These are phyloP conservation scores for Pseudomyrmex cubaensis DNA, from an alignment of 1,140 invertebrate species.

Conservation along the genomic window DNA sequence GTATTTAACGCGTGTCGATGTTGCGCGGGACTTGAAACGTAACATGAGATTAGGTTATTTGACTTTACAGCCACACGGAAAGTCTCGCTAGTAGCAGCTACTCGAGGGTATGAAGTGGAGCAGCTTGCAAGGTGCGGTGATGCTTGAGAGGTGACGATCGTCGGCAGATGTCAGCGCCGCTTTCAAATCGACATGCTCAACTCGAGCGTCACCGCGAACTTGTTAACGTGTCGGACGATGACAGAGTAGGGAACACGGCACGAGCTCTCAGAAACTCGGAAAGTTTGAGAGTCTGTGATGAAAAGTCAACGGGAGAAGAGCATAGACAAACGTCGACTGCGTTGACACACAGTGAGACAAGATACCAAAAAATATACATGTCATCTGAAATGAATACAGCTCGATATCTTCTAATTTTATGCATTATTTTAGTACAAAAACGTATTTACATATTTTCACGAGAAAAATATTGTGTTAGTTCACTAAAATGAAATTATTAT, in stretches of 20 bases:
- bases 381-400: not conserved
- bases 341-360: not conserved
- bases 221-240: slow-evolving; percentile 48
- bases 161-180: slow-evolving; percentile 66
- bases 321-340: not conserved
- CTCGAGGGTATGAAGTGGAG: slow-evolving; percentile 57
- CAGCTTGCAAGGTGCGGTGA: slow-evolving; percentile 62
- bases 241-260: not conserved
- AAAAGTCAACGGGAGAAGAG: slow-evolving; percentile 58
- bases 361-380: not conserved
- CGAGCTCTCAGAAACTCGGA: slow-evolving; percentile 47
- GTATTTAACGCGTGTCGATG: not conserved
- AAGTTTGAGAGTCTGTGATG: slow-evolving; percentile 62
- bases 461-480: not conserved
- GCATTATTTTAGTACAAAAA: not conserved
- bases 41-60: slow-evolving; percentile 39
- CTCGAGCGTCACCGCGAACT: slow-evolving; percentile 54
- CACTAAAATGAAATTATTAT: not conserved
- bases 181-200: slow-evolving; percentile 38
- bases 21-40: not conserved
- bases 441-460: not conserved
- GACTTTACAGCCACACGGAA: slow-evolving; percentile 8
- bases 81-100: slow-evolving; percentile 47
- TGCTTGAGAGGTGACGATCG: slow-evolving; percentile 64
- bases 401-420: not conserved